Evolutionary conservation across 2,888 invertebrate species (phyloP).

Genomic region (Priocnemis perturbator): DNA sequence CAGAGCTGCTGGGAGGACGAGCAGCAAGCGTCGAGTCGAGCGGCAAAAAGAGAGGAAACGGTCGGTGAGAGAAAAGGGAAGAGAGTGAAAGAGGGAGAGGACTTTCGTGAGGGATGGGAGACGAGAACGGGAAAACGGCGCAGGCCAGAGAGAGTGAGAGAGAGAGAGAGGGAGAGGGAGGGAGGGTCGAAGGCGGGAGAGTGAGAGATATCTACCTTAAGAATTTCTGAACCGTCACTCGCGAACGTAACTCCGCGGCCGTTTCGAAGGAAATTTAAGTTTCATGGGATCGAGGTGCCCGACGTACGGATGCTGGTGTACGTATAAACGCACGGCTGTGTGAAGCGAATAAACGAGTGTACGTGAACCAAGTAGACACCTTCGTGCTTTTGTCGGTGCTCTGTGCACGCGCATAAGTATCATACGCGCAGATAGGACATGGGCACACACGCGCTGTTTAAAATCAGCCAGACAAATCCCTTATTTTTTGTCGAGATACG

Average conservation of each 20-base stretch:
- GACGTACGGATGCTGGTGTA: slow-evolving; percentile 1
- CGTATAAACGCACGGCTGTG: background rate
- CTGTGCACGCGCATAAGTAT: background rate
- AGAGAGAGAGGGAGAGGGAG: background rate
- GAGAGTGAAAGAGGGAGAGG: background rate
- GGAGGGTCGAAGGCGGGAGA: slow-evolving; percentile 21
- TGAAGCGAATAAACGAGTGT: no score
- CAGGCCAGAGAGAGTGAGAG: background rate
- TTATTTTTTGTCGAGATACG: no score
- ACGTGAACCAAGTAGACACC: no score
- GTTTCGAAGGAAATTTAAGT: slow-evolving; percentile 67
- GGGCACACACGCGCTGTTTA: no score
- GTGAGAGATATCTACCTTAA: slow-evolving; percentile 61
- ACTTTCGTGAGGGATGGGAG: background rate
- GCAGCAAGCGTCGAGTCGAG: background rate
- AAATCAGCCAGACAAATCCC: no score
- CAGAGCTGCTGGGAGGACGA: slow-evolving; percentile 12
- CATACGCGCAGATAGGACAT: background rate
- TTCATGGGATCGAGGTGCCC: slow-evolving; percentile 58
- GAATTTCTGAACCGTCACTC: slow-evolving; percentile 70
- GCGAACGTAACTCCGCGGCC: slow-evolving; percentile 58
- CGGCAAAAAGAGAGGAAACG: background rate
- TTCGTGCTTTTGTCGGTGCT: no score
- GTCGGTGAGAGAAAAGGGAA: background rate
- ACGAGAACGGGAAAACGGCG: slow-evolving; percentile 4